These are phyloP conservation scores for Neuroterus valhalla DNA, from an alignment of 1,140 invertebrate species.

Conservation along the genomic window DNA sequence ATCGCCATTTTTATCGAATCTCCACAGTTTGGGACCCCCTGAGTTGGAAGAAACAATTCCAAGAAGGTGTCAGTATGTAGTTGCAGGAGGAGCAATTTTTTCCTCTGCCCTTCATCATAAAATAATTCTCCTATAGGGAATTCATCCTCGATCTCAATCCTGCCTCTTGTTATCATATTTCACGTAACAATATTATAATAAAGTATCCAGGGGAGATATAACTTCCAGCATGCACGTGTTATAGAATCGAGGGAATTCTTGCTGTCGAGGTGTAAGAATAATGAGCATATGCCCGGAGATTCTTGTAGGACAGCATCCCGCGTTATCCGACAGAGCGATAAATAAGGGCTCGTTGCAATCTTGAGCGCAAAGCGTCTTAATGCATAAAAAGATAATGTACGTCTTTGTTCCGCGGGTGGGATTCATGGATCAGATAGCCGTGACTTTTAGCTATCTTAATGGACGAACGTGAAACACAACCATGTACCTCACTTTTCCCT, in stretches of 20 bases:
- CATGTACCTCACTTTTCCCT: slow-evolving; percentile 44
- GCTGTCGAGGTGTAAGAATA: not conserved
- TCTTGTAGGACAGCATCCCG: slow-evolving; percentile 9
- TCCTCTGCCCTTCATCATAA: too few species aligned
- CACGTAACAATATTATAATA: not conserved
- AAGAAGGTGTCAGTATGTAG: too few species aligned
- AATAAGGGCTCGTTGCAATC: slow-evolving; percentile 9
- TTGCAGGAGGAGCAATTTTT: too few species aligned
- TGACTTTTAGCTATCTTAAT: slow-evolving; percentile 49
- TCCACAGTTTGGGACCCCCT: too few species aligned
- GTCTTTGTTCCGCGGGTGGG: slow-evolving; percentile 49
- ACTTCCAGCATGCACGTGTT: slow-evolving; percentile 7
- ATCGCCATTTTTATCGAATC: too few species aligned
- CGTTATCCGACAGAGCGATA: not conserved
- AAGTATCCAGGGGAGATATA: slow-evolving; percentile 1
- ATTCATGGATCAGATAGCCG: slow-evolving; percentile 55
- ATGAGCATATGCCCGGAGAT: slow-evolving; percentile 8
- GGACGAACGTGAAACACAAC: slow-evolving; percentile 33
- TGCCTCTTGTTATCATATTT: too few species aligned
- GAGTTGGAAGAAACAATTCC: too few species aligned
- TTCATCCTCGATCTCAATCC: too few species aligned
- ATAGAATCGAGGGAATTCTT: slow-evolving; percentile 17
- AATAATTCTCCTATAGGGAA: too few species aligned
- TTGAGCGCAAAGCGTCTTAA: not conserved
- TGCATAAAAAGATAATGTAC: slow-evolving; percentile 31